These are phyloP conservation scores for Manis javanica DNA, from an alignment of 2,797 vertebrate species.

Conservation along the genomic window DNA sequence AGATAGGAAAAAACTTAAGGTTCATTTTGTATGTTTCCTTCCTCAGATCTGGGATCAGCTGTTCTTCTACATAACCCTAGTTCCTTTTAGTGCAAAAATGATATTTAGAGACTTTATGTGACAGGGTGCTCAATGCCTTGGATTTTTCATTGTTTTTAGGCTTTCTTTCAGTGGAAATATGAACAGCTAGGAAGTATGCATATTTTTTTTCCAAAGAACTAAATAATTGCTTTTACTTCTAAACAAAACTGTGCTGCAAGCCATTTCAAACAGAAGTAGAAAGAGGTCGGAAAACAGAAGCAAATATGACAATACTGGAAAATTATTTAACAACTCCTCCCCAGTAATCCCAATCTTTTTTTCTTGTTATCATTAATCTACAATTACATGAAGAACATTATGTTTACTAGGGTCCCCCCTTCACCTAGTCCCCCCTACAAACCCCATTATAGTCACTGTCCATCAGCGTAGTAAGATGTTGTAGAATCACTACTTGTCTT, in stretches of 20 bases:
- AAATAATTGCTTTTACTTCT: constrained; percentile 46
- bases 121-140: not conserved
- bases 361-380: no score
- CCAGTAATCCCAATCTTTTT: not conserved
- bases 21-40: not conserved
- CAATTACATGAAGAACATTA: no score
- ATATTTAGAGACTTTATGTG: constrained; percentile 4
- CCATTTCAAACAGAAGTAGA: not conserved
- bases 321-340: not conserved
- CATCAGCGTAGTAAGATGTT: no score
- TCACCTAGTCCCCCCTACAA: no score
- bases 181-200: not conserved
- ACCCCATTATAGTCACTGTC: no score
- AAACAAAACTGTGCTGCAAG: not conserved
- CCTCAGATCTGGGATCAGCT: not conserved
- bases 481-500: no score
- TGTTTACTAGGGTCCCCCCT: no score
- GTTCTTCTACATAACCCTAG: not conserved
- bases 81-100: not conserved
- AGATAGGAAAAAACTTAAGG: not conserved
- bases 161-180: not conserved
- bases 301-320: not conserved
- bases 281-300: not conserved
- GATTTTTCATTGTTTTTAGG: not conserved
- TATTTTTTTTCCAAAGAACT: not conserved